Base-by-base conservation (phyloP, 2,888 invertebrate genomes). In the Meandrusa payeni region DNA sequence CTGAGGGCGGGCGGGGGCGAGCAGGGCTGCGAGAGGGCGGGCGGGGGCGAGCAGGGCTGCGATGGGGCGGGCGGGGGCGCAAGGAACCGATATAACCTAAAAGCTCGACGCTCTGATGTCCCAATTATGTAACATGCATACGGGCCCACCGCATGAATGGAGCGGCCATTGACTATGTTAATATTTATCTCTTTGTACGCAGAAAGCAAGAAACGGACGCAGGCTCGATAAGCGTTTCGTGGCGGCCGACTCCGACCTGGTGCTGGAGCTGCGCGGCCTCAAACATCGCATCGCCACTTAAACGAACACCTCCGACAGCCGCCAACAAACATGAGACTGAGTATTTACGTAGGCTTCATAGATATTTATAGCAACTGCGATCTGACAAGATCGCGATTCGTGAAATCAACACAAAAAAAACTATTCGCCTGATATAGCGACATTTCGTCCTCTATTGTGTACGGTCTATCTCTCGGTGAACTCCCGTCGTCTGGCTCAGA, bases 201-300 rank as follows among this genome's bases (percentile, higher is more conserved):
- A 88, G 88, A 74, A 78, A 47, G 47, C 70, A 17, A 52, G 61
- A 28, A 76, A 77, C 48, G 58, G 60, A 20, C 69, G 83, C 51
- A 80, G 88, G 55, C 90, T 91, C 65, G 89, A 91, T 55, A 92
- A 92, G 63, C 87, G 92, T 43, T 92, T 91, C 64, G 88, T 92
- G 31, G 87, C 91, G 1, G 89, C 87, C 48, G 92, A 92, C 66
- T 90, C 90, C 41, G 90, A 89, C 56, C 78, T 92, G 40, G 91
- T 91, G 2, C 78, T 89, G 27, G 91, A 93, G 71, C 86, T 93
- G 38, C 88, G 90, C 53, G 90, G 91, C 39, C 80, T 93, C 40
- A 92, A 92, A 72, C 91, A 91, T 65, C 83, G 82, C 62, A 87
- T 87, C 52, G 72, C 86, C 34, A 90, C 91, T 66, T 91, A 91